Percentiles rank a stretch among this genome's conserved stretches.
Evolutionary conservation across 2,797 vertebrate genomes (phyloP).

Genomic region (Sphenodon punctatus): DNA sequence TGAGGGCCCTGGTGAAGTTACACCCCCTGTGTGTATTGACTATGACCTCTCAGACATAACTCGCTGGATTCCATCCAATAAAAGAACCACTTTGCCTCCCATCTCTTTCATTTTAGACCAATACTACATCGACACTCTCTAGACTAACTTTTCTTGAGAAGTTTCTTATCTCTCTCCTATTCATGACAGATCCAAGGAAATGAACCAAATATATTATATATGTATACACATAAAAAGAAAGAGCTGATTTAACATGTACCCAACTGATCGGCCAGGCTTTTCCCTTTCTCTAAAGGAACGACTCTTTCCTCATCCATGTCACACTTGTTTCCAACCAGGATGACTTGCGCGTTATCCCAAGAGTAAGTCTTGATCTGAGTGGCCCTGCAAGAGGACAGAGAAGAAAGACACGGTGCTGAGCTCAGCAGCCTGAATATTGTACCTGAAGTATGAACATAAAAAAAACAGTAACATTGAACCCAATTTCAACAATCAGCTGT

Average conservation of each 20-base stretch:
- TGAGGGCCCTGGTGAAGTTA: no score
- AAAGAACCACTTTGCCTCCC: no score
- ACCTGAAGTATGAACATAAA: background rate
- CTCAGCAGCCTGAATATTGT: background rate
- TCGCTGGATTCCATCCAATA: no score
- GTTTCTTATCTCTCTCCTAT: no score
- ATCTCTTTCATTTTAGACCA: no score
- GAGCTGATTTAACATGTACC: constrained; percentile 75
- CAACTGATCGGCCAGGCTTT: constrained; percentile 90
- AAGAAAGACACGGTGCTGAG: background rate
- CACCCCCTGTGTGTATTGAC: no score
- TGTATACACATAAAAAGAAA: no score
- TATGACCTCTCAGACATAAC: no score
- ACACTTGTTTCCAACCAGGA: constrained; percentile 96
- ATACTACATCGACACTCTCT: no score
- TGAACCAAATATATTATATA: no score
- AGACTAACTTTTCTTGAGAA: no score
- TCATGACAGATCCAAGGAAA: no score
- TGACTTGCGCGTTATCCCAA: constrained; percentile 97
- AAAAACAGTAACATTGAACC: background rate
- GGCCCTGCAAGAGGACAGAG: constrained; percentile 79
- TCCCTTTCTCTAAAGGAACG: constrained; percentile 90
- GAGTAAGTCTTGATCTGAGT: constrained; percentile 98
- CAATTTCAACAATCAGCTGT: background rate
- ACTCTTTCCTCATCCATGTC: constrained; percentile 95